Evolutionary conservation across 1,140 invertebrate species (phyloP).

Genomic region (Brachionus manjavacas): DNA sequence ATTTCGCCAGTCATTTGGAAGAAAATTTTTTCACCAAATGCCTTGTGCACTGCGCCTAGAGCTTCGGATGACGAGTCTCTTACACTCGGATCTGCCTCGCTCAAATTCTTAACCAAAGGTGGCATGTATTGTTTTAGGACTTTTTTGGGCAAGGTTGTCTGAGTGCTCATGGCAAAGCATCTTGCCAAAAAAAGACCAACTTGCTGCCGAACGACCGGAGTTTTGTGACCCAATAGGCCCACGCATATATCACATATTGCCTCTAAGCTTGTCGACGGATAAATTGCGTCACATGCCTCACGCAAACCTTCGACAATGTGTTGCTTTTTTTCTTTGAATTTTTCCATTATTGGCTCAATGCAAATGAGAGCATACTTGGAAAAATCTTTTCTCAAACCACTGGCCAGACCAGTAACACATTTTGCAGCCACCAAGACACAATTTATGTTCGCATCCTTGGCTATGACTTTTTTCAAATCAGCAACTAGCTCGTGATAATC

Average conservation of each 20-base stretch:
- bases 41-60: slow-evolving; percentile 63
- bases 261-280: slow-evolving; percentile 75
- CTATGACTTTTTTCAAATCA: slow-evolving; percentile 75
- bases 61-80: slow-evolving; percentile 62
- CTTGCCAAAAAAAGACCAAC: slow-evolving; percentile 80
- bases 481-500: slow-evolving; percentile 86
- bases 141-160: slow-evolving; percentile 81
- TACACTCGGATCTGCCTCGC: slow-evolving; percentile 36
- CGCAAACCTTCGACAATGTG: slow-evolving; percentile 77
- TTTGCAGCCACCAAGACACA: slow-evolving; percentile 80
- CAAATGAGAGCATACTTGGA: slow-evolving; percentile 71
- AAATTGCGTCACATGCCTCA: slow-evolving; percentile 88
- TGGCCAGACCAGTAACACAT: slow-evolving; percentile 74
- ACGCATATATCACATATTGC: slow-evolving; percentile 76
- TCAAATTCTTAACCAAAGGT: slow-evolving; percentile 64
- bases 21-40: slow-evolving; percentile 83
- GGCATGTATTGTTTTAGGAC: slow-evolving; percentile 75
- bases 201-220: slow-evolving; percentile 86
- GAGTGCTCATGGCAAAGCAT: slow-evolving; percentile 72
- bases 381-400: slow-evolving; percentile 81
- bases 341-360: slow-evolving; percentile 76
- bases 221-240: slow-evolving; percentile 83
- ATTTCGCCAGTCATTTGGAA: slow-evolving; percentile 77
- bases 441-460: slow-evolving; percentile 91
- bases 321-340: slow-evolving; percentile 95